Evolutionary conservation across 2,888 invertebrate species (phyloP).

Genomic region (Tetranychus piercei): DNA sequence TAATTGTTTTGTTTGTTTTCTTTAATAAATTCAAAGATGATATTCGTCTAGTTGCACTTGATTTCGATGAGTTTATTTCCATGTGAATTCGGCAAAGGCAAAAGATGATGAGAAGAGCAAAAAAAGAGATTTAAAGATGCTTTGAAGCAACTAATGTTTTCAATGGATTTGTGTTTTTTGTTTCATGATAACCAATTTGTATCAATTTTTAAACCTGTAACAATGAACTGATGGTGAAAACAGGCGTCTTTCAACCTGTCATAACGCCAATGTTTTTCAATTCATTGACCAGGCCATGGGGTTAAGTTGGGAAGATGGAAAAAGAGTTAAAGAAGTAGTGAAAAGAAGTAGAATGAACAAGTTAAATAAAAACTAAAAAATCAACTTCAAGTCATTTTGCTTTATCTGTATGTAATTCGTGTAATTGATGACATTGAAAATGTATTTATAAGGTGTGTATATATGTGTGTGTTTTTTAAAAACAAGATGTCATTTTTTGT

Average conservation of each 20-base stretch:
- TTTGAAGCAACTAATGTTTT: neutral
- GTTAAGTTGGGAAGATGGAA: no score
- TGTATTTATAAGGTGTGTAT: no score
- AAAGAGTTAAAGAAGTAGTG: no score
- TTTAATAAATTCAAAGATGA: neutral
- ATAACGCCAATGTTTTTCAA: no score
- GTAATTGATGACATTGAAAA: no score
- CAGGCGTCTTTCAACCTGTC: no score
- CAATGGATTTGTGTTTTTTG: neutral
- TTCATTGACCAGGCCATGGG: no score
- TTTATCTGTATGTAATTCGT: no score
- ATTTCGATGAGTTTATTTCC: neutral
- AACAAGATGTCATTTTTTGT: neutral
- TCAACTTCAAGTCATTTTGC: no score
- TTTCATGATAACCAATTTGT: neutral
- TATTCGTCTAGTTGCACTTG: conserved; percentile 1
- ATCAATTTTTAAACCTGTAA: neutral
- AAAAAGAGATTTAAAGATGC: neutral
- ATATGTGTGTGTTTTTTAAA: neutral
- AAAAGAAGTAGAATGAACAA: no score
- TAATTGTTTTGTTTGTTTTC: neutral
- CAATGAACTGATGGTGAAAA: neutral
- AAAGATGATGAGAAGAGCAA: neutral
- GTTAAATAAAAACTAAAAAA: no score
- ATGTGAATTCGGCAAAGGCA: neutral